Percentiles rank a stretch among this genome's conserved stretches.
These are phyloP conservation scores for Epinotia demarniana DNA, from an alignment of 2,888 invertebrate species.

Conservation along the genomic window DNA sequence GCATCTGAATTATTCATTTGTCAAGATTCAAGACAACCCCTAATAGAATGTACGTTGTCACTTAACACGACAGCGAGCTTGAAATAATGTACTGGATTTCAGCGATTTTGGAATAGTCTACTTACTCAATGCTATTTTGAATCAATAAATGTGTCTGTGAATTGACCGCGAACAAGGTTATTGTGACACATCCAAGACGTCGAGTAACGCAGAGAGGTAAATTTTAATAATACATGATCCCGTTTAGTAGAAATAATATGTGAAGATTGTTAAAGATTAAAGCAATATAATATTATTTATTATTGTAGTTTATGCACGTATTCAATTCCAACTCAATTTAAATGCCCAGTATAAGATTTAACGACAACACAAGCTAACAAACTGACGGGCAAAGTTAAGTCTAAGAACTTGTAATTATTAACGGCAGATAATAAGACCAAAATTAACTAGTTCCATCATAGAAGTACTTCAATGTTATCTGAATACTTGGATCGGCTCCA, in stretches of 20 bases:
- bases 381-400: neutral
- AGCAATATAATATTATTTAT: too few species aligned
- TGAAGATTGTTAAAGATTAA: too few species aligned
- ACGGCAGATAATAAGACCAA: neutral
- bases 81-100: neutral
- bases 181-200: too few species aligned
- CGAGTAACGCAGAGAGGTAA: too few species aligned
- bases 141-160: neutral
- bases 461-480: conserved; percentile 7
- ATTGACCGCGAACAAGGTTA: neutral
- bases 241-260: too few species aligned
- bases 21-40: conserved; percentile 7
- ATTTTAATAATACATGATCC: too few species aligned
- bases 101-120: neutral
- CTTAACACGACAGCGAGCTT: conserved; percentile 7
- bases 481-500: conserved; percentile 18
- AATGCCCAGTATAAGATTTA: neutral
- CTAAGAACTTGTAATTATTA: neutral
- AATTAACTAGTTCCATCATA: neutral
- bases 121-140: neutral
- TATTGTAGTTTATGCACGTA: too few species aligned
- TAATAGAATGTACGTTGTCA: conserved; percentile 26
- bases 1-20: conserved; percentile 42
- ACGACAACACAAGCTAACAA: neutral
- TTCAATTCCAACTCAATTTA: neutral